Conservation (phyloP, 2,797 vertebrate species). For the Sebastes reedi region DNA sequence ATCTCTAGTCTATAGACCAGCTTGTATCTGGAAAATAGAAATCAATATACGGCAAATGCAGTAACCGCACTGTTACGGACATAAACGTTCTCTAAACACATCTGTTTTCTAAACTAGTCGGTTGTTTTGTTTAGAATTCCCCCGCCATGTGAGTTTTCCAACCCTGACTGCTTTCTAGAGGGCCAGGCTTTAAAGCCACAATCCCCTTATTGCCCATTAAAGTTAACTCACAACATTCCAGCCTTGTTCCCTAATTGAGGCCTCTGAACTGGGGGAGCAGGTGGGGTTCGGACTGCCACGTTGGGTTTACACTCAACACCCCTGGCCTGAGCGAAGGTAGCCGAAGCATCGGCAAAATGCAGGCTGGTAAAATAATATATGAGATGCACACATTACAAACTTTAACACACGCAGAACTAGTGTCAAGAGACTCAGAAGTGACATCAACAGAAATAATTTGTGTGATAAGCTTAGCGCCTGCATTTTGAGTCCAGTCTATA, state of each 20-base stretch:
- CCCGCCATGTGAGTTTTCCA: conserved; percentile 18
- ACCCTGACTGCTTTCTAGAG: conserved; percentile 27
- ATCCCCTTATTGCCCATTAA: conserved; percentile 69
- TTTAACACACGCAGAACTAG: not conserved
- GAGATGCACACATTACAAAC: not conserved
- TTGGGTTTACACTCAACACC: conserved; percentile 7
- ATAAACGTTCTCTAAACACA: conserved; percentile 4
- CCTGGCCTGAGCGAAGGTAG: not conserved
- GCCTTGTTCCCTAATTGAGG: conserved; percentile 67
- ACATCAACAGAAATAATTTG: not conserved
- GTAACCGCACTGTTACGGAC: not conserved
- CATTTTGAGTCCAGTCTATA: not conserved
- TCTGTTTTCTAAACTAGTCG: conserved; percentile 30
- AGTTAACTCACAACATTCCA: conserved; percentile 69
- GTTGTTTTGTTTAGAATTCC: conserved; percentile 31
- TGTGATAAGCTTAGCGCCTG: not conserved
- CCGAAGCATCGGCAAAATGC: not conserved
- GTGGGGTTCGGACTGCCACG: conserved; percentile 33
- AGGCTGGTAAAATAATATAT: not conserved
- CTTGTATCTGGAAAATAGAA: not conserved
- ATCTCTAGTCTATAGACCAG: not conserved
- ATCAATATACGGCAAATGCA: not conserved
- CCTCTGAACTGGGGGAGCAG: conserved; percentile 45
- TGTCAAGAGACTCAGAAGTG: not conserved
- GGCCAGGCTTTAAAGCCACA: conserved; percentile 47